These are phyloP conservation scores for Lipotes vexillifer DNA, from an alignment of 2,113 vertebrate genomes.

Conservation along the genomic window DNA sequence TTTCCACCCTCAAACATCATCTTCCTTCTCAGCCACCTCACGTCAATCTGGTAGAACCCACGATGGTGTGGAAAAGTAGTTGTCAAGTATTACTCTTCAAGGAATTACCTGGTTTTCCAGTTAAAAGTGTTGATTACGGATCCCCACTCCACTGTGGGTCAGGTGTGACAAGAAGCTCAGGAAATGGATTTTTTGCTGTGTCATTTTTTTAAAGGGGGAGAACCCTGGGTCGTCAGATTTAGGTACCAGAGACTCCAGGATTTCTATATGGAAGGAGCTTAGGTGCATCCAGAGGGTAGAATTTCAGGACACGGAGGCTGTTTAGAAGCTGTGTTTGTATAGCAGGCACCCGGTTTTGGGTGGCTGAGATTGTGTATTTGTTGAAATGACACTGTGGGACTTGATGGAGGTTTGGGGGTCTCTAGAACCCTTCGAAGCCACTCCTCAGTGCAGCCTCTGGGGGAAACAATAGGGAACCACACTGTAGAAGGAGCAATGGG, in stretches of 20 bases:
- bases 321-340: background rate
- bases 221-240: background rate
- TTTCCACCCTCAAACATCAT: background rate
- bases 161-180: background rate
- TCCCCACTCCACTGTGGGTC: fast-evolving
- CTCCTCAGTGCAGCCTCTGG: too few species aligned
- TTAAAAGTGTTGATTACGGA: background rate
- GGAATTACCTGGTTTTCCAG: background rate
- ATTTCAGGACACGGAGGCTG: background rate
- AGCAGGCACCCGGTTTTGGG: background rate
- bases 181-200: background rate
- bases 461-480: fast-evolving
- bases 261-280: background rate
- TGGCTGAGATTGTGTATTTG: background rate
- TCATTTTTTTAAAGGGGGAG: background rate
- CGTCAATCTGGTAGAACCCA: too few species aligned
- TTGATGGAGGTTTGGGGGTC: too few species aligned
- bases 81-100: background rate
- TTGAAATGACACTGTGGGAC: too few species aligned
- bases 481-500: background rate
- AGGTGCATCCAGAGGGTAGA: background rate
- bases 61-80: fast-evolving
- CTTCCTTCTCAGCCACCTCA: background rate
- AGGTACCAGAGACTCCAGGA: fast-evolving
- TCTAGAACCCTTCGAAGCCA: too few species aligned